Percentiles rank a stretch among this genome's conserved stretches.
Evolutionary conservation across 2,797 vertebrate genomes (phyloP).

Genomic region (Myotis vivesi): DNA sequence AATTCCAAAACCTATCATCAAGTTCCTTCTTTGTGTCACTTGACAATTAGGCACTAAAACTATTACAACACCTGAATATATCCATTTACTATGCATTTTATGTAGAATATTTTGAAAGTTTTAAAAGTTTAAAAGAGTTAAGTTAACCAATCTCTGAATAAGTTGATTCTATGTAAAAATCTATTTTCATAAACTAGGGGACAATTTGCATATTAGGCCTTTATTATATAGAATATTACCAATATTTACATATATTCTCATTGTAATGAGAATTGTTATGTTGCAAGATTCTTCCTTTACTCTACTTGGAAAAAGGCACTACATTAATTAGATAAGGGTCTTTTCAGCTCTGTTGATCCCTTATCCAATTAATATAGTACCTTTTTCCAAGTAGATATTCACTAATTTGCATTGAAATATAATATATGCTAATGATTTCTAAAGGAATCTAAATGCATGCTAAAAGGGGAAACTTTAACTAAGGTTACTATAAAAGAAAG

Average conservation of each 20-base stretch:
- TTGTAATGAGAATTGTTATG: no score
- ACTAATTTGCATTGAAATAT: not conserved
- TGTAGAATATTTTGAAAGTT: slow-evolving; percentile 18
- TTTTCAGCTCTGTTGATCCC: not conserved
- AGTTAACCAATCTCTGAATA: not conserved
- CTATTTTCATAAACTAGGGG: not conserved
- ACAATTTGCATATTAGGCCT: no score
- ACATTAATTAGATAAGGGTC: not conserved
- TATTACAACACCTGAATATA: not conserved
- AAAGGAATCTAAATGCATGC: not conserved
- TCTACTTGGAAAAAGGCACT: no score
- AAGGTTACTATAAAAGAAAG: not conserved
- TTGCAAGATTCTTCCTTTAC: no score
- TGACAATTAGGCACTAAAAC: slow-evolving; percentile 7
- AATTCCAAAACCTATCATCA: not conserved
- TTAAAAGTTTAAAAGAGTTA: slow-evolving; percentile 8
- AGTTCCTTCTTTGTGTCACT: not conserved
- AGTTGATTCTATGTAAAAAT: not conserved
- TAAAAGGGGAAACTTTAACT: not conserved
- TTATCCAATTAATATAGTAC: not conserved
- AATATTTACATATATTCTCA: not conserved
- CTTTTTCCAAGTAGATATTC: not conserved
- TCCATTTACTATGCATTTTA: not conserved
- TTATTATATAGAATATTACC: no score
- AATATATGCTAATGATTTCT: not conserved